A percentile compares a stretch with the other conserved stretches of the same genome.
Conservation (phyloP, 2,797 vertebrate genomes). For the Chiroxiphia lanceolata region DNA sequence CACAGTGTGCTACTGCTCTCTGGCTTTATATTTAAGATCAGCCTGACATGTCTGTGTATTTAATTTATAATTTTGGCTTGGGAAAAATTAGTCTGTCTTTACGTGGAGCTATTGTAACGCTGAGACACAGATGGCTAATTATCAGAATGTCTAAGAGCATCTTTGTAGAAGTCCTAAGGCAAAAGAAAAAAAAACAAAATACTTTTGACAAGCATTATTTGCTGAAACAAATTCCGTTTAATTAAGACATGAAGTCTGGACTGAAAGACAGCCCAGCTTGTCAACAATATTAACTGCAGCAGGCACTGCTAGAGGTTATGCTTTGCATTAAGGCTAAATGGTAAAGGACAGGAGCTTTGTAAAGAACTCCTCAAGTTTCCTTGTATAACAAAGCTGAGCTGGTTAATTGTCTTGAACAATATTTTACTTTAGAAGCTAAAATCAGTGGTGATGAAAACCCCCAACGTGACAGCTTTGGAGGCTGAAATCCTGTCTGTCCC, state of each 20-base stretch:
- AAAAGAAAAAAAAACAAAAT: neutral
- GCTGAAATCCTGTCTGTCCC: neutral
- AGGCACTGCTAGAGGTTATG: constrained; percentile 5
- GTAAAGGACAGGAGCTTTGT: neutral
- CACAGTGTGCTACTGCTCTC: fast-evolving
- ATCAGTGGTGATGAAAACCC: neutral
- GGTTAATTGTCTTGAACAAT: neutral
- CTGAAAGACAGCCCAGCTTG: constrained; percentile 30
- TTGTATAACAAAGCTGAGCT: neutral
- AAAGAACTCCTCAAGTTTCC: neutral
- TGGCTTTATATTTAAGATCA: neutral
- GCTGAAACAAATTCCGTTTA: constrained; percentile 56
- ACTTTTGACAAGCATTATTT: constrained; percentile 57
- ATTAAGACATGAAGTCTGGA: constrained; percentile 45
- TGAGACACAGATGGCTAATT: constrained; percentile 60
- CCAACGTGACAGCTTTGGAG: neutral
- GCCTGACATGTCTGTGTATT: neutral
- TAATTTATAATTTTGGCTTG: neutral
- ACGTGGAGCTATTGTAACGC: neutral
- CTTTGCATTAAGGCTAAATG: neutral
- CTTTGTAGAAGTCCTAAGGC: constrained; percentile 37
- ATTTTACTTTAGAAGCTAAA: neutral
- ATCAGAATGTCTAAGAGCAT: constrained; percentile 35
- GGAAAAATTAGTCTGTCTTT: neutral
- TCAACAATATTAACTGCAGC: constrained; percentile 31